Conservation (phyloP, 2,888 invertebrate genomes). For the Tineola bisselliella region DNA sequence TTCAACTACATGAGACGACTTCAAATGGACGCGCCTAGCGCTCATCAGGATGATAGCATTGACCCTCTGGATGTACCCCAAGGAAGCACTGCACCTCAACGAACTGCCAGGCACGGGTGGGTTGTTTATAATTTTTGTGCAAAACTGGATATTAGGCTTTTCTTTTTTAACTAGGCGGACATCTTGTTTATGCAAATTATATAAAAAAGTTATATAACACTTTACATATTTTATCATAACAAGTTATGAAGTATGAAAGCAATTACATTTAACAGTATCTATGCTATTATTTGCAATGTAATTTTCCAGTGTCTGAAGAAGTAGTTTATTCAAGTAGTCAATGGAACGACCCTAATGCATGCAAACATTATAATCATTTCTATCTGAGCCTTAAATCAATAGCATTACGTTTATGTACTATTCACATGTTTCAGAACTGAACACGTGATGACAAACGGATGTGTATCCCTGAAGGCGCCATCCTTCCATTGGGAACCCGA, state of each 20-base stretch:
- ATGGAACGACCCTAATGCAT: background rate
- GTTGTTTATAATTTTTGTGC: slow-evolving; percentile 17
- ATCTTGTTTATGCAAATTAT: background rate
- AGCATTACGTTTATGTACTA: background rate
- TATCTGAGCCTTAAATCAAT: background rate
- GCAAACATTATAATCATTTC: background rate
- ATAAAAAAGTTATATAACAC: background rate
- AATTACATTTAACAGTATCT: background rate
- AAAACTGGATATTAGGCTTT: background rate
- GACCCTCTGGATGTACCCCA: slow-evolving; percentile 73
- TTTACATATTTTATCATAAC: background rate
- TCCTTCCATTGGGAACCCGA: slow-evolving; percentile 84
- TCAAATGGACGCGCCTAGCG: slow-evolving; percentile 62
- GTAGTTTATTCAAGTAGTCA: background rate
- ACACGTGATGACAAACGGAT: slow-evolving; percentile 72
- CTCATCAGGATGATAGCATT: slow-evolving; percentile 63
- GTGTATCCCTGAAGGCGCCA: slow-evolving; percentile 81
- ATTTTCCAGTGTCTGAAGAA: background rate
- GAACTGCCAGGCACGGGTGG: slow-evolving; percentile 80
- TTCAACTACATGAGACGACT: slow-evolving; percentile 80
- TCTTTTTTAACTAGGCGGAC: no score
- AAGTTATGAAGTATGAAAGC: background rate
- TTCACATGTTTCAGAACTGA: slow-evolving; percentile 51
- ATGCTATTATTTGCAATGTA: background rate
- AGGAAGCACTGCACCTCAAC: slow-evolving; percentile 81